A percentile compares a stretch with the other conserved stretches of the same genome.
phyloP scores from a whole-genome alignment of 2,797 vertebrate species.

The Dallia pectoralis region DNA sequence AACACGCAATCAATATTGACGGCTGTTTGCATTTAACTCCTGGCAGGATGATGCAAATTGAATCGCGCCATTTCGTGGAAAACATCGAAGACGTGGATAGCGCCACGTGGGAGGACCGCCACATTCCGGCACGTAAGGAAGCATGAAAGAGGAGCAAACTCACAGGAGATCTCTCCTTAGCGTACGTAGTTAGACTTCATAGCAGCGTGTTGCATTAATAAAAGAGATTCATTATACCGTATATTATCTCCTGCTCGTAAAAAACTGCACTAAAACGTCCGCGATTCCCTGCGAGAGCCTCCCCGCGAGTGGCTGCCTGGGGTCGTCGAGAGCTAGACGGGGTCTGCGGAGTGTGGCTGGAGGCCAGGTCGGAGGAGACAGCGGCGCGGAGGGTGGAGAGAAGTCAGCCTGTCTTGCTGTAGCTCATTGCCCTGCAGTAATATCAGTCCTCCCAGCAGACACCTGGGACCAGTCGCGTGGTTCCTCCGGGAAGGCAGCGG shows the following conservation, averaged over 20 bases:
- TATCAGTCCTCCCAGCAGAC: conserved; percentile 63
- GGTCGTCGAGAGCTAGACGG: conserved; percentile 20
- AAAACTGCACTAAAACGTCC: not conserved
- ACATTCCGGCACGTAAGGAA: no score
- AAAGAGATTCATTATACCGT: not conserved
- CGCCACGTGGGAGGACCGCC: no score
- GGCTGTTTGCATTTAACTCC: no score
- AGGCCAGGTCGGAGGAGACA: not conserved
- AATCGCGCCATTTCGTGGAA: no score
- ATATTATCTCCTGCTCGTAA: not conserved
- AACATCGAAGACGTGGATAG: no score
- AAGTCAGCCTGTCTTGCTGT: conserved; percentile 59
- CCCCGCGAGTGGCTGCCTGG: conserved; percentile 21
- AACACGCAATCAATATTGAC: no score
- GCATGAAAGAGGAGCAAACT: no score
- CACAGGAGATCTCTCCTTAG: no score
- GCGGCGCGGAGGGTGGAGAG: not conserved
- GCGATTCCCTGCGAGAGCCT: not conserved
- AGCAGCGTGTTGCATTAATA: not conserved
- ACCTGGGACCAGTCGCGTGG: conserved; percentile 70
- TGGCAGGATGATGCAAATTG: no score
- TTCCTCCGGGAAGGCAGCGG: conserved; percentile 63
- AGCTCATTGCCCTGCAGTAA: conserved; percentile 76
- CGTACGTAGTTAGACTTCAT: not conserved
- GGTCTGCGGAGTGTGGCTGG: conserved; percentile 12